These are phyloP conservation scores for Napeogenes sylphis DNA, from an alignment of 2,888 invertebrate genomes.

Conservation along the genomic window DNA sequence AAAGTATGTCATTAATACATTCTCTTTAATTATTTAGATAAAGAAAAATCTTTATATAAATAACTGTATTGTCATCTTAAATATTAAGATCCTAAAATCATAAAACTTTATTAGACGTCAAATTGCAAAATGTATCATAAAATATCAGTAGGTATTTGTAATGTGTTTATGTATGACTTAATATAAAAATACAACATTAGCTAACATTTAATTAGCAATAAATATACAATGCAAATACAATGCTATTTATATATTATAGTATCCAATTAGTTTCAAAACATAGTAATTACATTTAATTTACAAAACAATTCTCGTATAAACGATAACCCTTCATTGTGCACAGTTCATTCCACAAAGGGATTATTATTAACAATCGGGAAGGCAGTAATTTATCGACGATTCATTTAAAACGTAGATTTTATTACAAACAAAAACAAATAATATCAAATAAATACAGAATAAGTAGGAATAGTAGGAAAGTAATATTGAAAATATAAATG, in stretches of 20 bases:
- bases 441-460: no score
- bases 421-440: no score
- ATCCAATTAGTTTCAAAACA: background rate
- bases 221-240: background rate
- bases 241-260: background rate
- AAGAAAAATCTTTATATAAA: no score
- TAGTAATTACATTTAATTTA: conserved; percentile 2
- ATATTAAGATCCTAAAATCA: no score
- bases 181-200: background rate
- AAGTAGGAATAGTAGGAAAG: no score
- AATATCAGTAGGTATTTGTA: no score
- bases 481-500: no score
- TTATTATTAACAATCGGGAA: background rate
- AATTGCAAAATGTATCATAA: no score
- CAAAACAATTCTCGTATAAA: background rate
- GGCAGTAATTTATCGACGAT: background rate
- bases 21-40: no score
- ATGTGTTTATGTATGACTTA: background rate
- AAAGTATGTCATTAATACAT: no score
- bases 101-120: no score
- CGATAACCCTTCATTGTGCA: conserved; percentile 4
- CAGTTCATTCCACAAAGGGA: background rate
- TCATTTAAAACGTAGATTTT: background rate
- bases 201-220: background rate
- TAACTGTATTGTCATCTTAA: no score